Evolutionary conservation across 2,888 invertebrate species (phyloP), one percentile per base, ranked within the genome.

Genomic region (Luffia ferchaultella): DNA sequence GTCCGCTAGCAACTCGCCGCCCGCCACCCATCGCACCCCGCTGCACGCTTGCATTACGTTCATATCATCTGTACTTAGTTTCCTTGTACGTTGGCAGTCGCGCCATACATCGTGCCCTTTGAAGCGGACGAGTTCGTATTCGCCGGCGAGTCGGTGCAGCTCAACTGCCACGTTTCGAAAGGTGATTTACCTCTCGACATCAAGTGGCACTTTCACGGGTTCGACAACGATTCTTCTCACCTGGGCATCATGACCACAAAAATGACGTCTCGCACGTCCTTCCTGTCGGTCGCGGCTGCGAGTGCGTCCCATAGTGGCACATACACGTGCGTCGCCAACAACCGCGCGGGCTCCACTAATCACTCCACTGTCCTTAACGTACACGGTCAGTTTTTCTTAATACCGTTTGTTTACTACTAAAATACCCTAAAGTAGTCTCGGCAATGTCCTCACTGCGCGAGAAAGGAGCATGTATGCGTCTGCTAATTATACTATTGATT

Each of bases 131-230:
- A 89, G 65, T 86, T 89, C 50, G 86, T 89, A 54, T 89, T 90
- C 68, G 88, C 89, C 58, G 91, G 90, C 41, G 90, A 91, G 70
- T 82, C 87, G 49, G 88, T 89, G 50, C 89, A 89, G 59, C 85
- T 89, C 55, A 87, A 85, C 61, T 92, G 92, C 72, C 87, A 89
- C 55, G 88, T 91, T 52, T 87, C 88, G 19, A 88, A 90, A 70
- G 92, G 93, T 49, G 93, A 93, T 73, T 76, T 89, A 57, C 93
- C 93, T 9, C 80, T 93, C 57, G 86, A 87, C 57, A 90, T 93
- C 57, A 85, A 86, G 55, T 93, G 93, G 93, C 87, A 87, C 58
- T 89, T 91, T 62, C 89, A 92, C 70, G 90, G 90, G 52, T 77
- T 85, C 57, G 86, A 86, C 70, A 79, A 79, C 60, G 51, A 45